Conservation (phyloP, 2,113 vertebrate genomes). For the Aythya baeri region DNA sequence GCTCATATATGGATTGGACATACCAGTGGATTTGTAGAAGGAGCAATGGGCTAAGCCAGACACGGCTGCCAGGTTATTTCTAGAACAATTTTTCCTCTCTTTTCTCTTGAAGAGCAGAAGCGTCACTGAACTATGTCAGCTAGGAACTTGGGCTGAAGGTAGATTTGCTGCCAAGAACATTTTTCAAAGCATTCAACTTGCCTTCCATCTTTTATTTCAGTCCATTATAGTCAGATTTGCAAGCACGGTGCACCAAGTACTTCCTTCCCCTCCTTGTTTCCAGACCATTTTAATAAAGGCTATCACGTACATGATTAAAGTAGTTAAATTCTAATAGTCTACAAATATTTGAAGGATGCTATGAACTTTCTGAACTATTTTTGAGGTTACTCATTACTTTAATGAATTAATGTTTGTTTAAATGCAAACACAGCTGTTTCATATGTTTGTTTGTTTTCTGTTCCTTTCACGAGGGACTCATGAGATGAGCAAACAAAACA, state of each 20-base stretch:
- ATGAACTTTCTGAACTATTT: neutral
- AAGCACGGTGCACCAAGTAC: neutral
- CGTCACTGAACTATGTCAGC: neutral
- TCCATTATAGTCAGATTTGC: neutral
- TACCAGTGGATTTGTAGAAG: neutral
- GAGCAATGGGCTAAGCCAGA: neutral
- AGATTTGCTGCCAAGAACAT: neutral
- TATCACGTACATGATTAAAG: neutral
- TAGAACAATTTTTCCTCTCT: neutral
- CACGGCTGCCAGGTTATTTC: neutral
- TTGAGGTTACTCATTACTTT: constrained; percentile 50
- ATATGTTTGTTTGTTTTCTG: constrained; percentile 13
- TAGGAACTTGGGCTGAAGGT: neutral
- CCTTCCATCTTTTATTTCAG: neutral
- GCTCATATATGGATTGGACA: neutral
- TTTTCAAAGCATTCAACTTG: neutral
- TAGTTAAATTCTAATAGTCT: constrained; percentile 22
- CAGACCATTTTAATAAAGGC: neutral
- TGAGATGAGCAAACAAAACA: neutral
- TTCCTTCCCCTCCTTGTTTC: neutral
- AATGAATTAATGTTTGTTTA: constrained; percentile 57
- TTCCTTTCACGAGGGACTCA: neutral
- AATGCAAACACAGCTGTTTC: constrained; percentile 52
- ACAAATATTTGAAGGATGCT: constrained; percentile 38
- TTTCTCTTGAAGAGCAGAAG: neutral